Base-by-base conservation (phyloP, 2,797 vertebrate species). In the Myotis pilosus region DNA sequence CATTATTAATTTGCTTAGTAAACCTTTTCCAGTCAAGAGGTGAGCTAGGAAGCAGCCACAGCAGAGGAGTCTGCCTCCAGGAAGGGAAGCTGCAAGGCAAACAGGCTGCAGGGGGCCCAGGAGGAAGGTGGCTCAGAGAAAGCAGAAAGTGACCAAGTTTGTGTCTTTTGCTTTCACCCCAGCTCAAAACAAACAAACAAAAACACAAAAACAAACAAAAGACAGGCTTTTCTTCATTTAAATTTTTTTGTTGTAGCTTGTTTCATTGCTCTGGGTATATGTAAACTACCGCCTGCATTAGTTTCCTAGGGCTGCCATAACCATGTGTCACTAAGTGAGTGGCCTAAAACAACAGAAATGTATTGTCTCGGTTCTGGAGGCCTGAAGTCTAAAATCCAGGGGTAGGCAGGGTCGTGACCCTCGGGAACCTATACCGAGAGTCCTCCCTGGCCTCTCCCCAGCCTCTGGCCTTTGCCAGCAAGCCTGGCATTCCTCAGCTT, bases 1-100 rank as follows among this genome's bases (percentile, higher is more conserved):
- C 94, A 90, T 96, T 95, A 96, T 95, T 97, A 96, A 97, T 96
- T 96, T 95, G 84, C 80, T 95, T 91, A 62, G 68, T 92, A 95
- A 97, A 95, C 89, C 93, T 72, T 96, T 93, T 94, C 55, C 71
- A 82, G 94, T 94, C 96, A 97, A 93, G 91, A 96, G 94, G 94
- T 96, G 96, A 97, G 69, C 64, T 71, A 60, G 83, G 83, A 79
- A 85, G 64, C 68, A 66, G 68, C 81, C 53, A 30, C 41, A 15
- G 28, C 15, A 28, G 15, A 23, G 2, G 22, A 44, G 51, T n/a
- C 79, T 64, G 15, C 38, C 16, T 44, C 20, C 6, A 44, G 22
- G 75, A 60, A 6, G 60, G 53, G 38, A 79, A 41, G 9, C 53
- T 79, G 28, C 22, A 10, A 25, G 68, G 62, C n/a, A 79, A 49